Evolutionary conservation across 2,888 invertebrate species (phyloP).

Genomic region (Orthosia gracilis): DNA sequence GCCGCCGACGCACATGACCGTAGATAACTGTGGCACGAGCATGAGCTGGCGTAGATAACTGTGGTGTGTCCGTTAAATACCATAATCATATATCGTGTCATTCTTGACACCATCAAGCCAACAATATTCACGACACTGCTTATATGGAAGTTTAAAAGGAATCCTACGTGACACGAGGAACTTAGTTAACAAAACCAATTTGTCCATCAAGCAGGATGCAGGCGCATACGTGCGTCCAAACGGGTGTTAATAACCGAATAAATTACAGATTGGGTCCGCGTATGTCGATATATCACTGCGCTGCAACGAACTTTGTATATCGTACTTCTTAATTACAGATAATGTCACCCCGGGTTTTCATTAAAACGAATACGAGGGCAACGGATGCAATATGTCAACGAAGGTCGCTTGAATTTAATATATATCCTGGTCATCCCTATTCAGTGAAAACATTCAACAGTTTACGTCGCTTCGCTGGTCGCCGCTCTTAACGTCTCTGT

Average conservation of each 20-base stretch:
- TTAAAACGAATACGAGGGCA: constrained; percentile 47
- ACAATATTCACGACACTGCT: not conserved
- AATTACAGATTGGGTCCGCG: constrained; percentile 23
- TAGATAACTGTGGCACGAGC: not conserved
- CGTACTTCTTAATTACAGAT: constrained; percentile 46
- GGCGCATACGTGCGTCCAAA: constrained; percentile 48
- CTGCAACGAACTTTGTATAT: constrained; percentile 23
- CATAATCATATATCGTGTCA: not conserved
- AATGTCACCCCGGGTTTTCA: constrained; percentile 44
- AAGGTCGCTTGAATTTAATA: constrained; percentile 54
- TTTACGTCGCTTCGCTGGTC: constrained; percentile 23
- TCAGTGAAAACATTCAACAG: constrained; percentile 58
- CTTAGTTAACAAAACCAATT: constrained; percentile 66
- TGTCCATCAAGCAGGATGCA: constrained; percentile 48
- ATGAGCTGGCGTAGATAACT: not conserved
- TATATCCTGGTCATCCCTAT: constrained; percentile 46
- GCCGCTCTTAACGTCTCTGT: constrained; percentile 23
- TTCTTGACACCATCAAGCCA: constrained; percentile 2
- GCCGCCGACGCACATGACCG: not conserved
- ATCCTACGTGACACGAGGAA: constrained; percentile 61
- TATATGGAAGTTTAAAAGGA: constrained; percentile 4
- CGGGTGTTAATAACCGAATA: constrained; percentile 42
- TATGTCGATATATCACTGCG: constrained; percentile 33
- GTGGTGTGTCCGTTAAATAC: constrained; percentile 1
- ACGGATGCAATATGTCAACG: constrained; percentile 48